phyloP scores from a whole-genome alignment of 1,140 invertebrate genomes.

The Drosophila nikananu region DNA sequence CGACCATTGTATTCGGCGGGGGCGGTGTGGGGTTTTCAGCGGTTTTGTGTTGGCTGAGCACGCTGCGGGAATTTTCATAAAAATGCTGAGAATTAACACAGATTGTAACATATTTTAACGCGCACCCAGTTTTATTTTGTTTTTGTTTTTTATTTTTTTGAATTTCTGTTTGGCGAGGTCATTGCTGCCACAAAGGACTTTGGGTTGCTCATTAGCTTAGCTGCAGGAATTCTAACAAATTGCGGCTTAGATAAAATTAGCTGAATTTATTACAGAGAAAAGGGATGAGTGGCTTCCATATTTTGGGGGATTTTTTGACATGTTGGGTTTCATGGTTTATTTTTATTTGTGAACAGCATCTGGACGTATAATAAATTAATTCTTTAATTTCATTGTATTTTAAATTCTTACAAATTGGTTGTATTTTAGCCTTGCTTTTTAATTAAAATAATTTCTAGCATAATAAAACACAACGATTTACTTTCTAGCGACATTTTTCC shows the following conservation, averaged over 20 bases:
- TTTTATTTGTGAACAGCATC: too few species aligned
- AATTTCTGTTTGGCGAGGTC: constrained; percentile 6
- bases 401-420: too few species aligned
- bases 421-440: too few species aligned
- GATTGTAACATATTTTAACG: constrained; percentile 79
- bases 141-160: constrained; percentile 9
- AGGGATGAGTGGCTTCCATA: constrained; percentile 1
- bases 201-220: constrained; percentile 45
- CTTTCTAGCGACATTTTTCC: background rate
- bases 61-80: constrained; percentile 72
- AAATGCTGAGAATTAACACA: constrained; percentile 78
- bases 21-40: constrained; percentile 8
- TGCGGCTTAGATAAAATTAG: constrained; percentile 47
- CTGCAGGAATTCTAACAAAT: constrained; percentile 41
- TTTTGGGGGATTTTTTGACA: constrained; percentile 2
- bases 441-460: too few species aligned
- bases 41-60: constrained; percentile 32
- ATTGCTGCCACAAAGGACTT: constrained; percentile 22
- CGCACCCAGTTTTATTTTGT: constrained; percentile 55
- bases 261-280: constrained; percentile 19
- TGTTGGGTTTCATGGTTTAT: background rate
- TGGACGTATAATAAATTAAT: background rate
- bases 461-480: too few species aligned
- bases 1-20: constrained; percentile 54
- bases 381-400: too few species aligned